Evolutionary conservation across 2,888 invertebrate species (phyloP), one percentile per base, ranked within the genome.

Genomic region (Drosophila mercatorum): DNA sequence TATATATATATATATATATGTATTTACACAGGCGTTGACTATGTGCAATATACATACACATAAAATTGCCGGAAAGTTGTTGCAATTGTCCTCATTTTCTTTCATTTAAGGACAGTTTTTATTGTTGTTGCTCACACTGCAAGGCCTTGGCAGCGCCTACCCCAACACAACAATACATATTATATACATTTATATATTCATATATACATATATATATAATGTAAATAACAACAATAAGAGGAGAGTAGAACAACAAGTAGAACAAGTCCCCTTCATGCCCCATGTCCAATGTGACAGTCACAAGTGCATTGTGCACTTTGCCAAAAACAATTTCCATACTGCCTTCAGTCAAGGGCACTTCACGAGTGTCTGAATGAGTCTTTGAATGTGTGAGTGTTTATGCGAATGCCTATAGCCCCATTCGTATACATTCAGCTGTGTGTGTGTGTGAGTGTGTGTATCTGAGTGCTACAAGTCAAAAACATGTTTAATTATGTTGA

Each of bases 251-350:
- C 22, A 22, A 22, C 22, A 22, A 22, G 22, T 22, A 22, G 22
- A 22, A 22, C 22, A 22, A 22, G 22, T 22, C 22, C 22, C 2
- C 22, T 22, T 22, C 22, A 22, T 22, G 22, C 22, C 22, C 22
- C 22, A 43, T 43, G 43, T 43, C 22, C 43, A 38, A 34, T 56
- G 43, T 83, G 83, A 86, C 83, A 84, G 83, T 88, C 84, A 84
- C 84, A 84, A 88, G 84, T 83, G 89, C 87, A 86, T 84, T 88
- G 84, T 84, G 87, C 84, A 84, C 84, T 84, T 84, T 84, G 84
- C 87, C 89, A 84, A 88, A 84, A 88, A 88, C 89, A 83, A 88
- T 84, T 88, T 83, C 55, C 72, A 67, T 64, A 49, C 63, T 62
- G 56, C 46, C 62, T 68, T 67, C 84, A 76, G 72, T 86, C 89